Percentiles rank a stretch among this genome's conserved stretches.
phyloP scores from a whole-genome alignment of 1,140 invertebrate genomes.

The Scaptomyza hsui region DNA sequence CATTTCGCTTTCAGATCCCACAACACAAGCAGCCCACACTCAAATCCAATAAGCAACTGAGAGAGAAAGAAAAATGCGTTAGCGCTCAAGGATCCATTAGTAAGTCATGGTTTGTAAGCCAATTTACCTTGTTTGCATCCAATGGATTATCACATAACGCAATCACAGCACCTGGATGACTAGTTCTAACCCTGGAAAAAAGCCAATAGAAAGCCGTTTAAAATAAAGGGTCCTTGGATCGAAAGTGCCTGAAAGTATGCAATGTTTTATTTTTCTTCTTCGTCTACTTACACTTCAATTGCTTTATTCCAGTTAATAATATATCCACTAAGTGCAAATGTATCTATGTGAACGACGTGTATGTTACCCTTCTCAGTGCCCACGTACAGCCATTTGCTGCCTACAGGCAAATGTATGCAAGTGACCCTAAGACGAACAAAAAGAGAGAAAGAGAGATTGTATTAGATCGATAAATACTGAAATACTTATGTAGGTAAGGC shows the following conservation, averaged over 20 bases:
- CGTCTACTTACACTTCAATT: constrained; percentile 97
- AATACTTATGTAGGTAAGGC: not conserved
- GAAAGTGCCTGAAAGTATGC: not conserved
- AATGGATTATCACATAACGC: constrained; percentile 98
- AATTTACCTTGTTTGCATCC: constrained; percentile 95
- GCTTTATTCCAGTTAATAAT: constrained; percentile 99
- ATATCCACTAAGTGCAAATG: constrained; percentile 98
- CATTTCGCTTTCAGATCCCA: constrained; percentile 96
- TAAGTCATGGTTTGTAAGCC: not conserved
- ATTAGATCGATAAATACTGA: not conserved
- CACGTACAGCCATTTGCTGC: constrained; percentile 99
- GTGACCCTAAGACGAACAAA: constrained; percentile 95
- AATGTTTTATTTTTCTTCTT: not conserved
- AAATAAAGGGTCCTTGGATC: too few species aligned
- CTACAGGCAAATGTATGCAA: constrained; percentile 95
- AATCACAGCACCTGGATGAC: constrained; percentile 96
- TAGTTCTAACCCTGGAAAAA: constrained; percentile 92
- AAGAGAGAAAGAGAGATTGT: not conserved
- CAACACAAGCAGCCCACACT: constrained; percentile 95
- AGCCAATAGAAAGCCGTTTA: too few species aligned
- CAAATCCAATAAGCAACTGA: constrained; percentile 98
- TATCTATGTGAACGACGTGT: constrained; percentile 98
- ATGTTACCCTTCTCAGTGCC: constrained; percentile 99
- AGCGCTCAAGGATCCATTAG: not conserved
- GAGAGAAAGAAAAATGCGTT: too few species aligned